phyloP scores from a whole-genome alignment of 2,113 vertebrate species.

The Mesoclemmys tuberculata region DNA sequence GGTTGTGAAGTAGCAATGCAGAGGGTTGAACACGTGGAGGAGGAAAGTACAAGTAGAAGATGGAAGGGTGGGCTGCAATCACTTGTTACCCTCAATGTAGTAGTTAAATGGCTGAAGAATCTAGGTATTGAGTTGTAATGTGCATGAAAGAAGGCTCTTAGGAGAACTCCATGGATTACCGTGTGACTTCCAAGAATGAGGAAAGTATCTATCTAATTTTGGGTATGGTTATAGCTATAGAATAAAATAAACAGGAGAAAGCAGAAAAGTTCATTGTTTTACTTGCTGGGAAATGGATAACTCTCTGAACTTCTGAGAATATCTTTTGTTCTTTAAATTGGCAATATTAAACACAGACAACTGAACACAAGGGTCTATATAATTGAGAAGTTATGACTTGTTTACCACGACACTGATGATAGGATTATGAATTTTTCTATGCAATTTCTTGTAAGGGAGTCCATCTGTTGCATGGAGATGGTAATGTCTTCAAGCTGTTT shows the following conservation, averaged over 20 bases:
- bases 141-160: neutral
- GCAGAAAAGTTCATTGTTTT: slow-evolving; percentile 35
- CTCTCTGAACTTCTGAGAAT: slow-evolving; percentile 51
- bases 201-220: neutral
- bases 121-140: neutral
- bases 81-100: neutral
- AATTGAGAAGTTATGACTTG: slow-evolving; percentile 34
- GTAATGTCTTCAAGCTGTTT: neutral
- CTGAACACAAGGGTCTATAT: neutral
- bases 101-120: neutral
- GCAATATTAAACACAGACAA: neutral
- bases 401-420: slow-evolving; percentile 47
- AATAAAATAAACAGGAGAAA: slow-evolving; percentile 59
- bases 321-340: slow-evolving; percentile 4
- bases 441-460: neutral
- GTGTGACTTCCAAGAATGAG: neutral
- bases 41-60: neutral
- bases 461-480: neutral
- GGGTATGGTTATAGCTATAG: neutral
- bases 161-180: neutral
- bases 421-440: slow-evolving; percentile 3
- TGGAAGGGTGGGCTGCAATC: neutral
- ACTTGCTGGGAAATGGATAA: slow-evolving; percentile 38
- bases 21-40: neutral
- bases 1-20: neutral